Evolutionary conservation across 2,888 invertebrate genomes (phyloP).

Genomic region (Erebia ligea): DNA sequence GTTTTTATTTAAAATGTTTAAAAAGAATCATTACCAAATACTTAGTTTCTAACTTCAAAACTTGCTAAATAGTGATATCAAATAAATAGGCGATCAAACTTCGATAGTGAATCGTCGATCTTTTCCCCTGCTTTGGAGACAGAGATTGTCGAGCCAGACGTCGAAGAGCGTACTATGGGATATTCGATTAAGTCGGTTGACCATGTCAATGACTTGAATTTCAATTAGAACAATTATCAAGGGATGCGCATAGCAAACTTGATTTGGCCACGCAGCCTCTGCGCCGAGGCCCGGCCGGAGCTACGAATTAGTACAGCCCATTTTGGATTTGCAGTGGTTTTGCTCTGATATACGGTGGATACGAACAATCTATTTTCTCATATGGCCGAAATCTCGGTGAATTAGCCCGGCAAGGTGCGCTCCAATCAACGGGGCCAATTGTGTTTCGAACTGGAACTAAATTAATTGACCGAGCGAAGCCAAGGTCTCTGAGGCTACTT

Average conservation of each 20-base stretch:
- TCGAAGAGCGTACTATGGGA: slow-evolving; percentile 59
- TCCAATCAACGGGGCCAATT: slow-evolving; percentile 29
- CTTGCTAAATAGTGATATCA: too few relatives aligned
- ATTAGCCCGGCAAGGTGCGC: slow-evolving; percentile 40
- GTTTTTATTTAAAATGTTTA: too few relatives aligned
- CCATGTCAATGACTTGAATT: slow-evolving; percentile 87
- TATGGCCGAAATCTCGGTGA: slow-evolving; percentile 40
- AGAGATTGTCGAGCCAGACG: slow-evolving; percentile 36
- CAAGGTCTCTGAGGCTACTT: neutral
- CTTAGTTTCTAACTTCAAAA: too few relatives aligned
- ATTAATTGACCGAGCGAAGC: neutral
- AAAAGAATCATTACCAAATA: too few relatives aligned
- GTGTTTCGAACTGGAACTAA: slow-evolving; percentile 1
- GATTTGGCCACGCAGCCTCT: slow-evolving; percentile 74
- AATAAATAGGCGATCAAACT: too few relatives aligned
- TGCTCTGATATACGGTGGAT: slow-evolving; percentile 45
- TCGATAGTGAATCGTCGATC: neutral
- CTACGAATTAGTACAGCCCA: slow-evolving; percentile 46
- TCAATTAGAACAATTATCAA: slow-evolving; percentile 86
- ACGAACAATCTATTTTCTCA: slow-evolving; percentile 47
- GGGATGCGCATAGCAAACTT: slow-evolving; percentile 77
- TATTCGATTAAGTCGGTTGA: slow-evolving; percentile 83
- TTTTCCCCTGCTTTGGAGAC: slow-evolving; percentile 26
- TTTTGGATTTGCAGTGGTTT: slow-evolving; percentile 46
- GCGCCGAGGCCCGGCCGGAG: slow-evolving; percentile 44